phyloP scores from a whole-genome alignment of 2,888 invertebrate species.

The Schrankia costaestrigalis region DNA sequence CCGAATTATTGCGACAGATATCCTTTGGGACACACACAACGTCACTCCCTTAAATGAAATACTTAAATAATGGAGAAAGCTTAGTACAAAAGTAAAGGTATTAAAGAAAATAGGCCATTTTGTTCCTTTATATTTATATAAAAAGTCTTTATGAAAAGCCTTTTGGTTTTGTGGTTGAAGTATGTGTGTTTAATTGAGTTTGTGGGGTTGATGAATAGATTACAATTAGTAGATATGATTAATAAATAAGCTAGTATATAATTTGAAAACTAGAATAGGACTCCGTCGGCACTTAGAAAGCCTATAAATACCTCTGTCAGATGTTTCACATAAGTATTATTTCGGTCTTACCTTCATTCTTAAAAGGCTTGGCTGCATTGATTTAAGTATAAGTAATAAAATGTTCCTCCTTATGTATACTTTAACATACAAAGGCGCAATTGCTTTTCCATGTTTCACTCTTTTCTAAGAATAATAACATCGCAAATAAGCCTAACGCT shows the following conservation, averaged over 20 bases:
- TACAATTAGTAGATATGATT: no score
- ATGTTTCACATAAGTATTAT: no score
- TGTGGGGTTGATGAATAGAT: conserved; percentile 21
- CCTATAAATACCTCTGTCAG: no score
- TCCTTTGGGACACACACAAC: conserved; percentile 57
- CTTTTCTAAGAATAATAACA: neutral
- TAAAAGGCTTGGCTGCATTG: no score
- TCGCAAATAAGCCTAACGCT: conserved; percentile 1
- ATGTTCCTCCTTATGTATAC: no score
- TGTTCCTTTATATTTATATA: conserved; percentile 49
- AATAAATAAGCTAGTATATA: no score
- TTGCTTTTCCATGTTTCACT: no score
- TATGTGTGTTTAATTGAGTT: neutral
- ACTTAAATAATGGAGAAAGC: conserved; percentile 68
- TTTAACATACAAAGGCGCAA: no score
- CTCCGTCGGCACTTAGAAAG: no score
- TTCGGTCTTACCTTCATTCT: no score
- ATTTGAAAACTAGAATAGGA: no score
- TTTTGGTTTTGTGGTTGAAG: neutral
- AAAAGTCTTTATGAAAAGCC: conserved; percentile 33
- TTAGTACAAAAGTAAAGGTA: conserved; percentile 52
- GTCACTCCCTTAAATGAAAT: conserved; percentile 70
- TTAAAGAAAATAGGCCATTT: conserved; percentile 54
- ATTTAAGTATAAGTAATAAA: no score
- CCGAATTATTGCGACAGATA: conserved; percentile 74